Conservation (phyloP, 1,140 invertebrate species). For the Palaemon carinicauda region DNA sequence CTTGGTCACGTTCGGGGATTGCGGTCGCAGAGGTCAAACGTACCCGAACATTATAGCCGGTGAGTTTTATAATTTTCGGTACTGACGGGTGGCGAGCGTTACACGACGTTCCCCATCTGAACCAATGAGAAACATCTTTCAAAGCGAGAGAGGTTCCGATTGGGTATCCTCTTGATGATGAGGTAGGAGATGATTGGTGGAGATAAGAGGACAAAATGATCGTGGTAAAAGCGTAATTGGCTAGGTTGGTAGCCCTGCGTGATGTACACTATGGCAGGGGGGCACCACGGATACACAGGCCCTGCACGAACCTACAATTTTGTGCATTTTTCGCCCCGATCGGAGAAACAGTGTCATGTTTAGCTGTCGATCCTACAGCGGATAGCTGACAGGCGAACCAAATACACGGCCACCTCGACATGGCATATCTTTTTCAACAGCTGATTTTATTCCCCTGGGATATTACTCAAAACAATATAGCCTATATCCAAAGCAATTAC, state of each 20-base stretch:
- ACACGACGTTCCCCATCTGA: background rate
- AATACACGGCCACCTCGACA: no score
- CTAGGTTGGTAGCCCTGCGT: conserved; percentile 37
- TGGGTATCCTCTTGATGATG: conserved; percentile 10
- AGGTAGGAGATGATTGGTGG: conserved; percentile 34
- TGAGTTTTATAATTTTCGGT: conserved; percentile 47
- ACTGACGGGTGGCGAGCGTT: conserved; percentile 25
- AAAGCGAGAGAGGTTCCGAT: background rate
- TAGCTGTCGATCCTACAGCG: background rate
- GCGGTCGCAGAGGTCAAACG: conserved; percentile 35
- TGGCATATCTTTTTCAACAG: no score
- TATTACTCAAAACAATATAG: no score
- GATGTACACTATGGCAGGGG: conserved; percentile 39
- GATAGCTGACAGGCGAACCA: no score
- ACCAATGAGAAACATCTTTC: conserved; percentile 17
- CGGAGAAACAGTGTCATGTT: background rate
- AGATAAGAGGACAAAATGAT: conserved; percentile 39
- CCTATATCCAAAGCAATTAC: no score
- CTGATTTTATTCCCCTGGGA: no score
- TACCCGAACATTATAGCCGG: conserved; percentile 18
- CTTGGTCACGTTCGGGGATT: conserved; percentile 20
- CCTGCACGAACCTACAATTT: background rate
- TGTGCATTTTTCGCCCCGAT: background rate
- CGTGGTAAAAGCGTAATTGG: conserved; percentile 28
- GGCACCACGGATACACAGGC: background rate